Evolutionary conservation across 2,888 invertebrate species (phyloP), one percentile per base, ranked within the genome.

Genomic region (Caenorhabditis panamensis): DNA sequence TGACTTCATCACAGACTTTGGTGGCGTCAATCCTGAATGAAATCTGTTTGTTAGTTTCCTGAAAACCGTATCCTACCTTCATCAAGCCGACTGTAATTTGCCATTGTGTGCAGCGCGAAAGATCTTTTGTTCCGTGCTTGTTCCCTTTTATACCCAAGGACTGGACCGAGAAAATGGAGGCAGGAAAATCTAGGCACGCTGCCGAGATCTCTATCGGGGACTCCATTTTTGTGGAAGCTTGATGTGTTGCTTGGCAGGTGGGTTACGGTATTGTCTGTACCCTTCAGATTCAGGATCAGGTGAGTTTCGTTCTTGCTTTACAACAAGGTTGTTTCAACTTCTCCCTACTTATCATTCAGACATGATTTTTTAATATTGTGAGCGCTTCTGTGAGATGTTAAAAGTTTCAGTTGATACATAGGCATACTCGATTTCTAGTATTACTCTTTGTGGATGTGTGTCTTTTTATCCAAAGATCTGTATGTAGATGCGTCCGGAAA

Each of bases 61-160:
- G 36, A 22, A 20, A 63, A 41, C 26, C 2, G 53, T 13, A 56
- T n/a, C 16, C 37, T 61, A 69, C 69, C 69, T 18, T 71, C 71
- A 41, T 47, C 54, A 5, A 71, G 56, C 31, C 62, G 54, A 54
- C 54, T 71, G 47, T 44, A 71, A 13, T 54, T 18, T 58, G 54
- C 54, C 54, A 54, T 58, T 56, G 28, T 56, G 56, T 53, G 59
- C 24, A 20, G n/a, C 61, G 59, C 37, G 11, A 56, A 41, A 37
- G 54, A 56, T 47, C 47, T 61, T 71, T 37, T 20, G 59, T 36
- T 53, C 69, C 11, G 8, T 16, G 22, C 24, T 18, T 24, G 4
- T 41, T 24, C 31, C 31, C 44, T 63, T 72, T 72, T 72, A 72
- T 72, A 71, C 71, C 9, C 62, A 51, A 6, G 16, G 56, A 2